These are phyloP conservation scores for Spilosoma lubricipeda DNA, from an alignment of 2,888 invertebrate species.

Conservation along the genomic window DNA sequence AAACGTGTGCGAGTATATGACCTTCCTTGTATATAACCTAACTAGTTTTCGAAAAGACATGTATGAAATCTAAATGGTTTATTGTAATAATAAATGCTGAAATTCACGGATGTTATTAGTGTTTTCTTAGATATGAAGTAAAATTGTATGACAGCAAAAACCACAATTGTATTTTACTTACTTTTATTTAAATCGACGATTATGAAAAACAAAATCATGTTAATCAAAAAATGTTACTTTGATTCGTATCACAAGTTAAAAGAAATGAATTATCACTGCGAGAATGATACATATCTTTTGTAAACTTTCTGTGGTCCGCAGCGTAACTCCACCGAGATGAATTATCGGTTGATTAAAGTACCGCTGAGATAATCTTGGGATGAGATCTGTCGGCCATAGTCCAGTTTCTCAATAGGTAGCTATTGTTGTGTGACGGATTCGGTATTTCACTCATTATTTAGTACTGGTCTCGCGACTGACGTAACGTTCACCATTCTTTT, in stretches of 20 bases:
- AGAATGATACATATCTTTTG: slow-evolving; percentile 61
- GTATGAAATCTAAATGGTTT: neutral
- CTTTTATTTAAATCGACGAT: neutral
- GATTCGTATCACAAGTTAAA: slow-evolving; percentile 55
- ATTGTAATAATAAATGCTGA: neutral
- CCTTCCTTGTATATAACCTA: neutral
- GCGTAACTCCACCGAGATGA: slow-evolving; percentile 39
- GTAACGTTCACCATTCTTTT: slow-evolving; percentile 38
- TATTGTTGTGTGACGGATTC: slow-evolving; percentile 70
- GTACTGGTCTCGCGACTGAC: slow-evolving; percentile 33
- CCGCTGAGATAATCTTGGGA: slow-evolving; percentile 58
- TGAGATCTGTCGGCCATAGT: slow-evolving; percentile 55
- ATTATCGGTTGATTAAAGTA: slow-evolving; percentile 59
- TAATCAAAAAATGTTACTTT: slow-evolving; percentile 28
- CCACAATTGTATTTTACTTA: neutral
- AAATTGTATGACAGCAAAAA: neutral
- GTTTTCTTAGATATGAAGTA: neutral
- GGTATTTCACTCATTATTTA: slow-evolving; percentile 66
- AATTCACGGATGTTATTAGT: neutral
- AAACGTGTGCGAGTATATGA: neutral
- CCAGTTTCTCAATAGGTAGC: slow-evolving; percentile 62
- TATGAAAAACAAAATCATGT: slow-evolving; percentile 3
- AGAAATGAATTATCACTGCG: slow-evolving; percentile 59
- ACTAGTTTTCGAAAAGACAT: neutral
- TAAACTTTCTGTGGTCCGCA: slow-evolving; percentile 55